Conservation (phyloP, 64 coral and sea anemone genomes). For the Montipora efflorescens region DNA sequence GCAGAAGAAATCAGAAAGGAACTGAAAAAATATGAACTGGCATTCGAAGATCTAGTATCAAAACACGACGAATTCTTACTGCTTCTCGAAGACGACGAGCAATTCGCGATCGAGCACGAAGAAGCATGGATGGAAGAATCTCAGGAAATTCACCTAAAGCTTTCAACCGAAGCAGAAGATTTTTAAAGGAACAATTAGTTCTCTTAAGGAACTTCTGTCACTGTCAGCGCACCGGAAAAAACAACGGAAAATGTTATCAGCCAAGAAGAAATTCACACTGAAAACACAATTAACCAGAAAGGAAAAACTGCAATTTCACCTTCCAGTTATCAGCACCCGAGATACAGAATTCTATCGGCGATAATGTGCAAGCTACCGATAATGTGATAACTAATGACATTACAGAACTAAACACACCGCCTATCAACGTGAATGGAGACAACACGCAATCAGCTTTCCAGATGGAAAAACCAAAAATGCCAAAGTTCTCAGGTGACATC, state of each 20-base stretch:
- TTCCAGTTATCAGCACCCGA: not conserved
- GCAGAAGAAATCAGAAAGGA: slow-evolving; percentile 7
- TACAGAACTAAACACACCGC: not conserved
- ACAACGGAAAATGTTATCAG: not conserved
- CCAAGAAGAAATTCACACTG: slow-evolving; percentile 11
- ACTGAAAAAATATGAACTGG: slow-evolving; percentile 11
- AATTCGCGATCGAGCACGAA: slow-evolving; percentile 3
- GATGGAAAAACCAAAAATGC: slow-evolving; percentile 13
- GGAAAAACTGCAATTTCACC: not conserved
- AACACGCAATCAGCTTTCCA: slow-evolving; percentile 14
- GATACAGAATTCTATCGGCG: not conserved
- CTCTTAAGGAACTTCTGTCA: slow-evolving; percentile 1
- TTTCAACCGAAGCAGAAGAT: not conserved
- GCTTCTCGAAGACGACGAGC: not conserved
- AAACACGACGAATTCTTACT: slow-evolving; percentile 1
- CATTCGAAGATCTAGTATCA: not conserved
- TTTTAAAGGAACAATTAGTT: not conserved
- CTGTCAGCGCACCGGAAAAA: not conserved
- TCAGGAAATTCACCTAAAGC: slow-evolving; percentile 10
- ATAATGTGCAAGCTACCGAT: not conserved
- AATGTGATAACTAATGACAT: too few relatives aligned
- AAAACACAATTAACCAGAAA: not conserved
- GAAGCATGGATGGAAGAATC: slow-evolving; percentile 13
- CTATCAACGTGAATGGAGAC: not conserved
- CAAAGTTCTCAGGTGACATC: slow-evolving; percentile 28